A percentile compares a stretch with the other conserved stretches of the same genome.
Evolutionary conservation across 2,113 vertebrate genomes (phyloP).

Genomic region (Semicossyphus pulcher): DNA sequence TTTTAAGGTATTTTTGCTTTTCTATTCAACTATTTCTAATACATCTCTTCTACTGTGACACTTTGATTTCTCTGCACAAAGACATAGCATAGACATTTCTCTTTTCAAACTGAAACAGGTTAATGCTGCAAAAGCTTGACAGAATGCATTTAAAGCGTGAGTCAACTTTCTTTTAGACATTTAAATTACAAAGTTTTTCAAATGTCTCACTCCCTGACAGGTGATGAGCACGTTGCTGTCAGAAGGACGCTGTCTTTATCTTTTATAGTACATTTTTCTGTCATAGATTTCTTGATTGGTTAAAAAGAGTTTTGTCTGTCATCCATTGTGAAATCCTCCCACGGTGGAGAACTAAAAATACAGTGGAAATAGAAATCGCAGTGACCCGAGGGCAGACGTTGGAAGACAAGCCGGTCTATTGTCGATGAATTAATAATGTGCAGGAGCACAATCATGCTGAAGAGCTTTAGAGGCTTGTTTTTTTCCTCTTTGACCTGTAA

Average conservation of each 20-base stretch:
- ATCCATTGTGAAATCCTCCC: neutral
- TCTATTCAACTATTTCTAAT: too few relatives aligned
- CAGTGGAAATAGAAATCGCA: constrained; percentile 2
- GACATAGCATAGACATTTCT: too few relatives aligned
- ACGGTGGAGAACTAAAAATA: constrained; percentile 26
- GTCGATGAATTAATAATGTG: constrained; percentile 75
- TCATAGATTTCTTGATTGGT: neutral
- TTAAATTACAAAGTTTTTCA: neutral
- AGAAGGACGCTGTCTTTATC: neutral
- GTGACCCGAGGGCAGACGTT: constrained; percentile 46
- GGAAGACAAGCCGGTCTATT: constrained; percentile 38
- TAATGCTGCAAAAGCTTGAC: too few relatives aligned
- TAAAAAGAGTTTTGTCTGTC: neutral
- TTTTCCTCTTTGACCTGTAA: constrained; percentile 60
- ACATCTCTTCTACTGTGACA: too few relatives aligned
- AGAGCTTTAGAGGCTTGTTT: constrained; percentile 46
- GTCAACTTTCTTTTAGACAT: too few relatives aligned
- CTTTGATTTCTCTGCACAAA: too few relatives aligned
- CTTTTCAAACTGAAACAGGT: too few relatives aligned
- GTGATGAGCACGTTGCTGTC: neutral
- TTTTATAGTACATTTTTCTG: neutral
- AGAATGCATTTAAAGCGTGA: too few relatives aligned
- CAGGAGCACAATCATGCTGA: constrained; percentile 52
- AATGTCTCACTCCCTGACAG: neutral
- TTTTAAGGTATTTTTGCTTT: too few relatives aligned